Base-by-base conservation (phyloP, 2,888 invertebrate species). In the Eutolmus rufibarbis region DNA sequence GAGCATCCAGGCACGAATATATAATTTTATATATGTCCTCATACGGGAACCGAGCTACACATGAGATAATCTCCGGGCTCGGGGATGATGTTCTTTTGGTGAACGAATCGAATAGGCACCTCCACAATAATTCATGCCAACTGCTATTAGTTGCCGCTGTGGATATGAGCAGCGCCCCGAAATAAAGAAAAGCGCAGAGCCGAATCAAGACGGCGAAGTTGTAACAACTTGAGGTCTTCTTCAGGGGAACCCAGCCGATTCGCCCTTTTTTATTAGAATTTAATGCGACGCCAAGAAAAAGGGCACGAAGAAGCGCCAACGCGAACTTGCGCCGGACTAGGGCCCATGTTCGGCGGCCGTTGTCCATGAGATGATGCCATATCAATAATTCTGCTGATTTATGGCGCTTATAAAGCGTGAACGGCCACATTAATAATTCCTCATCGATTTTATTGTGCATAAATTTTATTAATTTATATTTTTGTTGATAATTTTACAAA, bases 401-500 rank as follows among this genome's bases (percentile, higher is more conserved):
- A 91, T 91, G 91, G 90, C 91, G 91, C 89, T 89, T 92, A 92
- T 91, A 92, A 92, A 92, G 92, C 92, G 92, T 92, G 92, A 92
- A 92, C 92, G 92, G 91, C 91, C 92, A 91, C 92, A 92, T 92
- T 92, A 92, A 92, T 92, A 92, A 92, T 92, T 92, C 92, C 92
- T 91, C 90, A 91, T 91, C 92, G 92, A 92, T 92, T 92, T 92
- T 91, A 92, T 92, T 92, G 91, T 92, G 92, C 92, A 92, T 92
- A 92, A 92, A 92, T 92, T 92, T 92, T 91, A 91, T 92, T 92
- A 92, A 92, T 92, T 92, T 92, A 92, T 92, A 92, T 92, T 92
- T 92, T 92, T 92, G 92, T 92, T 92, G 92, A 91, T 91, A 91
- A 91, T 91, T 89, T 89, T 43, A 43, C 57, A 87, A 87, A 82